These are phyloP conservation scores for Euzetes globulus DNA, from an alignment of 2,888 invertebrate genomes.

Conservation along the genomic window DNA sequence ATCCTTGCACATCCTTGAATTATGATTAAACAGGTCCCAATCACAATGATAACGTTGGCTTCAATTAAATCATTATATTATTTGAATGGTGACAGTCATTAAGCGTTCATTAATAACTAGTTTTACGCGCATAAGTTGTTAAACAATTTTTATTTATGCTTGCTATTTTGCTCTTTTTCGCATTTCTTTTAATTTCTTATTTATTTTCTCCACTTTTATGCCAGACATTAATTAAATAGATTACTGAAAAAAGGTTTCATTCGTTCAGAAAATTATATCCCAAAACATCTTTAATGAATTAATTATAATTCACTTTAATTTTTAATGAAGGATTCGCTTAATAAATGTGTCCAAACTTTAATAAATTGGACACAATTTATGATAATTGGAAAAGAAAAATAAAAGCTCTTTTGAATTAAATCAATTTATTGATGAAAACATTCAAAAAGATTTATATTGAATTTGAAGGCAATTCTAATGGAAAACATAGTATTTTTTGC, in stretches of 20 bases:
- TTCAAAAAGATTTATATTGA: neutral
- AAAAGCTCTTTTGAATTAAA: neutral
- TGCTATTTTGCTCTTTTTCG: neutral
- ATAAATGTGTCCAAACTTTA: constrained; percentile 14
- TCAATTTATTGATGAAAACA: neutral
- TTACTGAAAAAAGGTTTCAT: neutral
- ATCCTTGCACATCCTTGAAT: no score
- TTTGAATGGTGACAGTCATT: constrained; percentile 2
- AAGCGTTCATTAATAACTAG: constrained; percentile 20
- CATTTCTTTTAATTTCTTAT: neutral
- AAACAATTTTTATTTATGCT: constrained; percentile 1
- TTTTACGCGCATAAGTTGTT: constrained; percentile 15
- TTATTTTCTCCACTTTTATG: neutral
- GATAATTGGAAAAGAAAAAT: neutral
- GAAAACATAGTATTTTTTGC: no score
- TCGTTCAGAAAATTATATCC: neutral
- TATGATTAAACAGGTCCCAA: no score
- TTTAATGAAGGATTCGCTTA: neutral
- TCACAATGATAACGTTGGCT: no score
- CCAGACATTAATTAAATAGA: constrained; percentile 11
- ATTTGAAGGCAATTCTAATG: neutral
- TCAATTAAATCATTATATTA: neutral
- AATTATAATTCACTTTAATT: constrained; percentile 1
- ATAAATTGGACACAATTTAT: constrained; percentile 17
- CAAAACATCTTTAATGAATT: neutral